Evolutionary conservation across 2,888 invertebrate species (phyloP), one percentile per base, ranked within the genome.

Genomic region (Hemaris fuciformis): DNA sequence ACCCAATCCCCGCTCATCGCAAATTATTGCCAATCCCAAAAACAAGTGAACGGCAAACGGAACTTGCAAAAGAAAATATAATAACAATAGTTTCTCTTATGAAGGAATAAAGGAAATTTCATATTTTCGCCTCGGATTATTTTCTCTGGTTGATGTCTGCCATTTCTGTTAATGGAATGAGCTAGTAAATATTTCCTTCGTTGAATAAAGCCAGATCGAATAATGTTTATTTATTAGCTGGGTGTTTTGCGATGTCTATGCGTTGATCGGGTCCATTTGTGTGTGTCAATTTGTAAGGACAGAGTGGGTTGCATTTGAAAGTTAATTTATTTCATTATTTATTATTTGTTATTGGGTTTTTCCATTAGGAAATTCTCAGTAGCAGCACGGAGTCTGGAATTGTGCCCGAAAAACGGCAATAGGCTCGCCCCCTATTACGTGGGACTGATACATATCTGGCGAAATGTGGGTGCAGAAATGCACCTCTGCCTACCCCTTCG

Each of bases 141-240:
- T 81, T 80, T 81, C 79, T 76, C 75, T 53, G 77, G 75, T 75
- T 70, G 76, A 82, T 77, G 70, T 74, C 57, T 69, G 53, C 78
- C 79, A 83, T 83, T 83, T 75, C 73, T 76, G 77, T 74, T 82
- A 83, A 83, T 83, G 82, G 83, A 77, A 73, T 70, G 68, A 57
- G 67, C 71, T 78, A 78, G 79, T 83, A 83, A 82, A 83, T 81
- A 79, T 76, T 74, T 72, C 68, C 72, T 70, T 71, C 70, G 66
- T 60, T 67, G 73, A 74, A 74, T 76, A 79, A 80, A 81, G 77
- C 78, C 69, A 75, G 75, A 81, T 79, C 74, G 77, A 78, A 75
- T 81, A 71, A 79, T 81, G 73, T 80, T 75, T 81, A 78, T 79
- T 79, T 76, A 76, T 74, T 67, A 69, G 73, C 41, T 31, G 31